phyloP scores from a whole-genome alignment of 2,113 vertebrate genomes.

The Electrona antarctica region DNA sequence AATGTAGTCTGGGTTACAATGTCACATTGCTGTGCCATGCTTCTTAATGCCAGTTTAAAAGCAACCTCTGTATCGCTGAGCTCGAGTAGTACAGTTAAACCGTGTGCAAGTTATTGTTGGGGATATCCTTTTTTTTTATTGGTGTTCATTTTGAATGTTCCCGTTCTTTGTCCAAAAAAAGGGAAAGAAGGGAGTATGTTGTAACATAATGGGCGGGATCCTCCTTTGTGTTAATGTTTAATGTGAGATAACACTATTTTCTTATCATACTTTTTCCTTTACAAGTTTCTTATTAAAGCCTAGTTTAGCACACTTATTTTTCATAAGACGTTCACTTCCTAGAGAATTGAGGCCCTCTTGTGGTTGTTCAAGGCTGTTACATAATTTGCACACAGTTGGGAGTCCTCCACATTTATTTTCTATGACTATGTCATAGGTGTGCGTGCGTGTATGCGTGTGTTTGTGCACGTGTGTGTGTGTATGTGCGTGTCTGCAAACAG shows the following conservation, averaged over 20 bases:
- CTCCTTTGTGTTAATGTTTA: conserved; percentile 82
- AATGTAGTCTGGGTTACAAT: background rate
- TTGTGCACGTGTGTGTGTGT: conserved; percentile 9
- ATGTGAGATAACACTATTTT: conserved; percentile 93
- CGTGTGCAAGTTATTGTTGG: conserved; percentile 82
- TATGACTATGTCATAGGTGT: background rate
- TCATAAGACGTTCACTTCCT: conserved; percentile 82
- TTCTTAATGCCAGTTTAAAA: background rate
- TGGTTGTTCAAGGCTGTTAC: conserved; percentile 68
- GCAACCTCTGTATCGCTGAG: background rate
- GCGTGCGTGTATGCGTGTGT: conserved; percentile 1
- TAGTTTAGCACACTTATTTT: conserved; percentile 89
- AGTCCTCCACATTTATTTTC: no score
- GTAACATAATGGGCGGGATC: conserved; percentile 73
- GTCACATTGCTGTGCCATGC: conserved; percentile 6
- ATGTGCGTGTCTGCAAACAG: no score
- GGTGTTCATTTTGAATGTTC: conserved; percentile 81
- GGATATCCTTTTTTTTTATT: conserved; percentile 65
- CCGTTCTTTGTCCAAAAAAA: conserved; percentile 79
- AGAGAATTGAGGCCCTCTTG: conserved; percentile 83
- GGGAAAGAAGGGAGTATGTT: conserved; percentile 81
- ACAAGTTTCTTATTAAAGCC: conserved; percentile 87
- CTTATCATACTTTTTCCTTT: conserved; percentile 92
- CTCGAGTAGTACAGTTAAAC: conserved; percentile 47
- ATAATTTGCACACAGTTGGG: conserved; percentile 72